phyloP scores from a whole-genome alignment of 2,797 vertebrate genomes.

The Enteromius thamalakanensis region DNA sequence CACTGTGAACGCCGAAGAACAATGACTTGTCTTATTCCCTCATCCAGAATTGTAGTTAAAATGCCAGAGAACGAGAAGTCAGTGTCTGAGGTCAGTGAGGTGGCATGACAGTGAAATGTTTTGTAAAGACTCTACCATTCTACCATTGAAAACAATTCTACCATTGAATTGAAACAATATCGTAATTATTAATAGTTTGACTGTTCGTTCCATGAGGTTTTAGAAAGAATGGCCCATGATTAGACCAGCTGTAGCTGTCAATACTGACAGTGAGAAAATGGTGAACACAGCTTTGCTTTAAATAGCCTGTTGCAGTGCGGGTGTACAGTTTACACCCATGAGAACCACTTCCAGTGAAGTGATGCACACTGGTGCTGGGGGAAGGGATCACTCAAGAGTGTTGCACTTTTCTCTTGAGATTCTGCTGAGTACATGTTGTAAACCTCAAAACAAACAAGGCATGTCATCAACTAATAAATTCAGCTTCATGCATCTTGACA shows the following conservation, averaged over 20 bases:
- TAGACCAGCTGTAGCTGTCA: not conserved
- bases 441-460: slow-evolving; percentile 23
- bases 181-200: not conserved
- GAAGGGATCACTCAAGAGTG: slow-evolving; percentile 27
- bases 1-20: not conserved
- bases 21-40: not conserved
- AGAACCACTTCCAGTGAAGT: slow-evolving; percentile 42
- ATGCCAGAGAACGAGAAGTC: slow-evolving; percentile 4
- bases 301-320: slow-evolving; percentile 50
- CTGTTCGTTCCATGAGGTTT: not conserved
- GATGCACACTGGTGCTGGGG: slow-evolving; percentile 31
- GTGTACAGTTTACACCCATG: slow-evolving; percentile 52
- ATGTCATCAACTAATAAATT: not conserved
- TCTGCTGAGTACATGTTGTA: slow-evolving; percentile 1
- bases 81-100: not conserved
- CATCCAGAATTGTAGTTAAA: slow-evolving; percentile 5
- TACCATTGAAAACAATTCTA: not conserved
- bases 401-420: slow-evolving; percentile 29
- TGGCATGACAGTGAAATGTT: slow-evolving; percentile 10
- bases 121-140: not conserved
- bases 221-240: not conserved
- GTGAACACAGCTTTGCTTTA: slow-evolving; percentile 44
- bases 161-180: not conserved
- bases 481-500: not conserved
- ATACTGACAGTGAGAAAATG: slow-evolving; percentile 4